Evolutionary conservation across 2,888 invertebrate species (phyloP).

Genomic region (Argyra leucocephala): DNA sequence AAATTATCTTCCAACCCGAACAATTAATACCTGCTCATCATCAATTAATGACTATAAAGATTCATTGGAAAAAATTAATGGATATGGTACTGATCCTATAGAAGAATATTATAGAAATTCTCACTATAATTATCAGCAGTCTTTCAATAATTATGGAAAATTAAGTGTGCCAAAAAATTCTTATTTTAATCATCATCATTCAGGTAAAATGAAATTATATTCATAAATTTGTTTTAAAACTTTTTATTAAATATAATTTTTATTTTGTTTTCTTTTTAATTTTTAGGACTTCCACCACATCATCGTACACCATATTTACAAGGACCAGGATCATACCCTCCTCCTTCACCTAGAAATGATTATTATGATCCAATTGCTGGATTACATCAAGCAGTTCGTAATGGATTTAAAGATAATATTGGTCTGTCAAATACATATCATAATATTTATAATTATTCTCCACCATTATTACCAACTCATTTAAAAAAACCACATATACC

Average conservation of each 20-base stretch:
- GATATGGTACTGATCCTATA: neutral
- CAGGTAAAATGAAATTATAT: neutral
- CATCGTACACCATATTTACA: neutral
- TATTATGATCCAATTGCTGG: constrained; percentile 7
- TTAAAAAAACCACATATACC: neutral
- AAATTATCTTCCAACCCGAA: neutral
- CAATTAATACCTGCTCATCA: neutral
- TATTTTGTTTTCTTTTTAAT: too few species aligned
- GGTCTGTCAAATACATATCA: neutral
- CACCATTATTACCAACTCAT: neutral
- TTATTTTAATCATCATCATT: neutral
- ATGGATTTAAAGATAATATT: neutral
- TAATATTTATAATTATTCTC: neutral
- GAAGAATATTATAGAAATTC: neutral
- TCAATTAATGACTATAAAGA: neutral
- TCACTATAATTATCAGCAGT: neutral
- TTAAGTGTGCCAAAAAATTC: neutral
- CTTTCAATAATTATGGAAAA: constrained; percentile 3
- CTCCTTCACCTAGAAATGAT: neutral
- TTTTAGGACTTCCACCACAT: neutral
- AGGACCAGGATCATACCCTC: neutral
- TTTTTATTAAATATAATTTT: neutral
- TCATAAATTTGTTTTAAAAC: too few species aligned
- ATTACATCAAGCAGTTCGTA: constrained; percentile 1
- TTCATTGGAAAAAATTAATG: neutral